These are phyloP conservation scores for Drosophila nasuta DNA, from an alignment of 1,140 invertebrate genomes.

Conservation along the genomic window DNA sequence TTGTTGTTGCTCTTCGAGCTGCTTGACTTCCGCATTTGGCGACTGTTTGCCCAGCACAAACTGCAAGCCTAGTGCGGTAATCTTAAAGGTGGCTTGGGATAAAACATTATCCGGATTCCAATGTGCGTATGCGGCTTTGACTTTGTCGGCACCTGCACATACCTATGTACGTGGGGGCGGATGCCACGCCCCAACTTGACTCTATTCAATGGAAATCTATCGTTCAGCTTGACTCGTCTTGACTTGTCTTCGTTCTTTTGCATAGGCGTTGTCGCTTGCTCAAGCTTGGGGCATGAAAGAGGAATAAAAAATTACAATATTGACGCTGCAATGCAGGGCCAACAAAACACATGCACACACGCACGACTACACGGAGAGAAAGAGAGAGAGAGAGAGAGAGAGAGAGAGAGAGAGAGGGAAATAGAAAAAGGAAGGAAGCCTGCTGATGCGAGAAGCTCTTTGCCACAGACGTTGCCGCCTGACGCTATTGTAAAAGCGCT, in stretches of 20 bases:
- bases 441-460: constrained; percentile 50
- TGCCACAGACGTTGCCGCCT: constrained; percentile 56
- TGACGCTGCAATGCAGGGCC: constrained; percentile 64
- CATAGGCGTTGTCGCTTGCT: constrained; percentile 13
- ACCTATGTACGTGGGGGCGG: not conserved
- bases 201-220: constrained; percentile 76
- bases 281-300: constrained; percentile 66
- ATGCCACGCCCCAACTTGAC: not conserved
- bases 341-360: constrained; percentile 65
- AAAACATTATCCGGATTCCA: constrained; percentile 84
- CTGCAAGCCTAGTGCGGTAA: constrained; percentile 59
- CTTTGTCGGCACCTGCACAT: constrained; percentile 42
- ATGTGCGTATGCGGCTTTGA: constrained; percentile 75
- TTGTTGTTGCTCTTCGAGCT: constrained; percentile 4
- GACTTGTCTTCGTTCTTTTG: constrained; percentile 37
- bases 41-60: constrained; percentile 71
- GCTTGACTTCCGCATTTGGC: constrained; percentile 64
- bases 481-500: constrained; percentile 38
- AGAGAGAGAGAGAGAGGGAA: not conserved
- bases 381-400: constrained; percentile 28
- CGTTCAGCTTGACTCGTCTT: constrained; percentile 58
- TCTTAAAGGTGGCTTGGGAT: constrained; percentile 61
- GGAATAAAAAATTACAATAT: constrained; percentile 83
- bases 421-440: constrained; percentile 37
- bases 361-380: constrained; percentile 45